phyloP scores from a whole-genome alignment of 2,797 vertebrate species.

The Pogoniulus pusillus region DNA sequence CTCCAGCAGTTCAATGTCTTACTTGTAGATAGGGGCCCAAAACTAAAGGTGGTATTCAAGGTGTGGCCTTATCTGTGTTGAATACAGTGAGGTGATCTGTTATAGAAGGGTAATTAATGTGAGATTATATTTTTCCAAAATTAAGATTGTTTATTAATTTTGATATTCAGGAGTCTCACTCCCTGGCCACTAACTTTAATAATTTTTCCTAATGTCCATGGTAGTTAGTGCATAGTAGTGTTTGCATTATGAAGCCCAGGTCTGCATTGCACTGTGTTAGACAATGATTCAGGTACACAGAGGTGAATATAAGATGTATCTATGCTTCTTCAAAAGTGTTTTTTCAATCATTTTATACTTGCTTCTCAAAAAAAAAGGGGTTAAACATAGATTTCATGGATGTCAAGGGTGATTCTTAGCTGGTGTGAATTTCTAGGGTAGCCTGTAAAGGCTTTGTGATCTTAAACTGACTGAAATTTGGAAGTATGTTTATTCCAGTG shows the following conservation, averaged over 20 bases:
- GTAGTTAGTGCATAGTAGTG: background rate
- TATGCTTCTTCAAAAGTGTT: background rate
- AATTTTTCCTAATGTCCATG: too few species aligned
- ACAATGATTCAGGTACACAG: rapidly evolving
- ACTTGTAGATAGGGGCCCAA: too few species aligned
- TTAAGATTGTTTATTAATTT: too few species aligned
- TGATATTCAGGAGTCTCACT: too few species aligned
- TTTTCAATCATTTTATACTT: background rate
- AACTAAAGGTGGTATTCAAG: too few species aligned
- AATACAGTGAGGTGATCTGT: too few species aligned
- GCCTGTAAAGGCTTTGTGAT: background rate
- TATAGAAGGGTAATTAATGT: too few species aligned
- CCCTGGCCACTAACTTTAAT: too few species aligned
- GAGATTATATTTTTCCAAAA: too few species aligned
- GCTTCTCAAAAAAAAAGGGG: background rate
- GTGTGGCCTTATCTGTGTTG: too few species aligned
- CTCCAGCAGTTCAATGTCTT: too few species aligned
- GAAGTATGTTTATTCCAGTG: background rate
- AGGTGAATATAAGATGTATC: background rate
- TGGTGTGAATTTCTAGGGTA: background rate
- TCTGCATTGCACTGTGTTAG: background rate
- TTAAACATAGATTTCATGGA: background rate
- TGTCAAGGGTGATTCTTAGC: background rate
- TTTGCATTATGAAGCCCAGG: background rate
- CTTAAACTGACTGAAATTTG: background rate